Base-by-base conservation (phyloP, 2,797 vertebrate species). In the Thaleichthys pacificus region DNA sequence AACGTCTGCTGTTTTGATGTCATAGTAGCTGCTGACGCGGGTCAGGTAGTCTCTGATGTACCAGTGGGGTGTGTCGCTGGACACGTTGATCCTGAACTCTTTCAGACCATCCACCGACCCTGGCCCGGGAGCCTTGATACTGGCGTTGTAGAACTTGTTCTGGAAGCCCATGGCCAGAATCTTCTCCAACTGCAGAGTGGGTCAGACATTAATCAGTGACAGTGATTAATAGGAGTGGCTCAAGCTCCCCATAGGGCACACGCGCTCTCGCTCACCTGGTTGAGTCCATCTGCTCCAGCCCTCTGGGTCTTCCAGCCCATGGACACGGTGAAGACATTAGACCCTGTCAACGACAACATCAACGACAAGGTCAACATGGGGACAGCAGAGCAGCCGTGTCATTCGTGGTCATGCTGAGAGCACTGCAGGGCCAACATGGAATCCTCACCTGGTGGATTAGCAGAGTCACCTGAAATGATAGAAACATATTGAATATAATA, bases 1-100 rank as follows among this genome's bases (percentile, higher is more conserved):
- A 17, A 95, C 92, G 8, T 87, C 83, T 8, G 90, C 61, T 0
- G 58, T 12, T 0, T 22, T 58, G 69, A 94, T 90, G 72, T 75
- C 60, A 17, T 92, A 93, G 80, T 88, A 78, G 42, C 61, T 73
- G 74, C 91, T 87, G 73, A 91, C 85, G 72, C 93, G 82, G 69
- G 70, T 80, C 73, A 95, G 80, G 82, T 93, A 95, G 81, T 95
- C 94, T 84, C 84, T 87, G 74, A 95, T 82, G 76, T 94, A 95
- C 94, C 94, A 95, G 86, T 95, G 91, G 0, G 94, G 94, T 0
- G 94, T 95, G 82, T 95, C 94, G 26, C 91, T 95, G 77, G 94
- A 95, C 80, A 95, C 79, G 14, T 89, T 93, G 73, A 95, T 86
- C 11, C 89, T 89, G 82, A 93, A 93, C 75, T 94, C 93, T 0